A percentile compares a stretch with the other conserved stretches of the same genome.
Evolutionary conservation across 2,113 vertebrate genomes (phyloP).

Genomic region (Notothenia rossii): DNA sequence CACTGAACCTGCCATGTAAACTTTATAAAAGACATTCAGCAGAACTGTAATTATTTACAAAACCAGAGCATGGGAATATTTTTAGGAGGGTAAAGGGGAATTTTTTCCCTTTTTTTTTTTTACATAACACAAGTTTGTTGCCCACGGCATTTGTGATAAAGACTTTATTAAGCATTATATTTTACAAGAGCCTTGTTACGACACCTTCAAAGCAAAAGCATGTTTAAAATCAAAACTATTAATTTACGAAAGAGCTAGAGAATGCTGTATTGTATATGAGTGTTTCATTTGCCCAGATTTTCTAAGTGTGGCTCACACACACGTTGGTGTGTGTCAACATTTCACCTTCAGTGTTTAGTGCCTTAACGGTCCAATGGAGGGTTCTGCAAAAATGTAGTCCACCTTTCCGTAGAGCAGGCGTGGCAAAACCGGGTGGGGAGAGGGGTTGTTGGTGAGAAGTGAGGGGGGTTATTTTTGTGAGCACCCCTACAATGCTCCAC

Average conservation of each 20-base stretch:
- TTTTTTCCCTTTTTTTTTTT: constrained; percentile 84
- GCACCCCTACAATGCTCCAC: constrained; percentile 88
- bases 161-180: constrained; percentile 21
- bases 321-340: constrained; percentile 69
- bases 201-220: not conserved
- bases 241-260: not conserved
- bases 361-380: constrained; percentile 69
- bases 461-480: constrained; percentile 82
- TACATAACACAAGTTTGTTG: constrained; percentile 86
- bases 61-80: constrained; percentile 93
- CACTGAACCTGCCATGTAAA: constrained; percentile 99
- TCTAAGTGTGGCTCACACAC: constrained; percentile 33
- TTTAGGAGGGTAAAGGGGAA: constrained; percentile 45
- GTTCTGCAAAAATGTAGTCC: constrained; percentile 75
- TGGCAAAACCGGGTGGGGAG: constrained; percentile 60
- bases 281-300: constrained; percentile 47
- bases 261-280: constrained; percentile 24
- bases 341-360: constrained; percentile 67
- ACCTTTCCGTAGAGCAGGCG: constrained; percentile 77
- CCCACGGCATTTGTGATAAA: constrained; percentile 60
- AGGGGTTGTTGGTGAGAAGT: constrained; percentile 65
- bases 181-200: constrained; percentile 27
- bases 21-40: constrained; percentile 99
- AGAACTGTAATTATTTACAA: constrained; percentile 99
- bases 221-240: constrained; percentile 15